Conservation (phyloP, 1,140 invertebrate genomes). For the Gryllus bimaculatus region DNA sequence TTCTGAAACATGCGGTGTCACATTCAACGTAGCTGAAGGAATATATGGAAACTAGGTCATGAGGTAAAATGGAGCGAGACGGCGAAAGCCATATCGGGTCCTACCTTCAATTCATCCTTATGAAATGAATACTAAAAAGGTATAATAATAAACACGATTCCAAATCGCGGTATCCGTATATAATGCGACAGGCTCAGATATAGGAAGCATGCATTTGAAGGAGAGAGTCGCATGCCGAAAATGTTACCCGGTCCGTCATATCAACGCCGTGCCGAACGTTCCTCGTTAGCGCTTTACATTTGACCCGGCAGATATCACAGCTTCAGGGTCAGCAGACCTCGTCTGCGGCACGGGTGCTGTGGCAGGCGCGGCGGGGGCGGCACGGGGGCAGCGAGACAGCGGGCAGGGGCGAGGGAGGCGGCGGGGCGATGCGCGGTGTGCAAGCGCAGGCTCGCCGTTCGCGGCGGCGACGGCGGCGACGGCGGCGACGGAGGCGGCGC, state of each 20-base stretch:
- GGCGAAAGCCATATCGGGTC: too few species aligned
- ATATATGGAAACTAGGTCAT: too few species aligned
- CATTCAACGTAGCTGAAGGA: too few species aligned
- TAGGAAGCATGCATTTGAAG: neutral
- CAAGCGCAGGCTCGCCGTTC: neutral
- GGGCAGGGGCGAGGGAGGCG: neutral
- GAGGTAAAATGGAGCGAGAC: too few species aligned
- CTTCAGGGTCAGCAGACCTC: neutral
- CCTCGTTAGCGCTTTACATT: neutral
- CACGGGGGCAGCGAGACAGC: neutral
- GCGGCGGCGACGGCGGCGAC: too few species aligned
- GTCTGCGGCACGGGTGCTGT: neutral
- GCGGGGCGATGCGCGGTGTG: neutral
- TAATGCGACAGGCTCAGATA: constrained; percentile 1
- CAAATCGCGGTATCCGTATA: too few species aligned
- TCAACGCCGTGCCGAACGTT: neutral
- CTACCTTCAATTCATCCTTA: too few species aligned
- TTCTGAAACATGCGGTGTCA: too few species aligned
- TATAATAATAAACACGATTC: too few species aligned
- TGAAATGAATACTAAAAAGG: too few species aligned
- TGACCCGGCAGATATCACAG: neutral
- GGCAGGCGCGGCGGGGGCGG: too few species aligned
- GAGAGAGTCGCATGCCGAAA: neutral
- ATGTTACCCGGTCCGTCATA: neutral
- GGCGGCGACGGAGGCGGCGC: neutral